A percentile compares a stretch with the other conserved stretches of the same genome.
Evolutionary conservation across 2,113 vertebrate species (phyloP).

Genomic region (Daphoenositta chrysoptera): DNA sequence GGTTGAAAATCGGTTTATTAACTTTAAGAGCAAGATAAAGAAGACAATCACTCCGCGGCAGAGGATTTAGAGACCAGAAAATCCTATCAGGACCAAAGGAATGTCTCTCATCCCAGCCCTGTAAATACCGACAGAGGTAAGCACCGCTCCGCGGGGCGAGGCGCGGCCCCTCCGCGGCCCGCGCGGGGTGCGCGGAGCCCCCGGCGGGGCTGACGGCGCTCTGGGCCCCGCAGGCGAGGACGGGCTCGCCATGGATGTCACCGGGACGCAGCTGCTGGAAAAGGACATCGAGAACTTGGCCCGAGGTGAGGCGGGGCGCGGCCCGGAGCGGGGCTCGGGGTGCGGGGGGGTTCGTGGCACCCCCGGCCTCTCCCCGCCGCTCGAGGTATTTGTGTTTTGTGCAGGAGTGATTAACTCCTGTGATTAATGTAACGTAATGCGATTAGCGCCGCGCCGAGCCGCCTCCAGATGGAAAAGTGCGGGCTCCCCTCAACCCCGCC

Average conservation of each 20-base stretch:
- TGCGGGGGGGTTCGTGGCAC: neutral
- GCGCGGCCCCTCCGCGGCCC: neutral
- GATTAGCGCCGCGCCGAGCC: slow-evolving; percentile 32
- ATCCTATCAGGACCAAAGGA: slow-evolving; percentile 83
- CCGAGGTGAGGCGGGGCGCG: slow-evolving; percentile 80
- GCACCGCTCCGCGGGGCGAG: neutral
- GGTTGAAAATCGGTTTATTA: slow-evolving; percentile 75
- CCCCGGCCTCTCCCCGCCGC: neutral
- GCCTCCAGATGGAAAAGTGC: slow-evolving; percentile 18
- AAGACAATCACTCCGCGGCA: slow-evolving; percentile 79
- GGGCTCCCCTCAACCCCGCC: neutral
- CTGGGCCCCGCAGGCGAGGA: slow-evolving; percentile 78
- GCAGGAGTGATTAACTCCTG: slow-evolving; percentile 49
- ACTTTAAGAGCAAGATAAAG: slow-evolving; percentile 81
- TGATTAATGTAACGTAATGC: slow-evolving; percentile 36
- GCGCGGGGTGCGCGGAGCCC: neutral
- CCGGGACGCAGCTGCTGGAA: slow-evolving; percentile 79
- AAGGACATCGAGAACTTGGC: slow-evolving; percentile 93
- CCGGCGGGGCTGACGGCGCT: neutral
- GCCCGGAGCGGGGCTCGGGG: neutral
- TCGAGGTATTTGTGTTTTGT: neutral
- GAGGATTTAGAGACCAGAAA: slow-evolving; percentile 89
- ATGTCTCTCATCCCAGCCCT: slow-evolving; percentile 78
- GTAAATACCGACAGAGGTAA: slow-evolving; percentile 84
- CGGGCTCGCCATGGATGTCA: slow-evolving; percentile 79